Evolutionary conservation across 1,140 invertebrate species (phyloP), one percentile per base, ranked within the genome.

Genomic region (Drosophila subobscura): DNA sequence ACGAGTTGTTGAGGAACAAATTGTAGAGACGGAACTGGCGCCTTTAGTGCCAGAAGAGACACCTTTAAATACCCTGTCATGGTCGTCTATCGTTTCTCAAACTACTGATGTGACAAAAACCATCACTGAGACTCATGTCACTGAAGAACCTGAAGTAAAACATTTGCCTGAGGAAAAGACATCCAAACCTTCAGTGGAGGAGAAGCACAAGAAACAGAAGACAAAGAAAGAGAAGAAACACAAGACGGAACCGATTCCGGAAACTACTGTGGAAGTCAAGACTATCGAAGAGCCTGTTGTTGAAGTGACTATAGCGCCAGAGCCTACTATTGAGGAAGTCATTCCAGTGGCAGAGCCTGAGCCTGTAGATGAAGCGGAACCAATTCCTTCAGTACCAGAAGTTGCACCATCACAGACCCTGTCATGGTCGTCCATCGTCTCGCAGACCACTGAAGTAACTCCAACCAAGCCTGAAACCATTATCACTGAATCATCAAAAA

Each of bases 351-450:
- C 16, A 20, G 16, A 20, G 16, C 0, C 16, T 20, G 16, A 20
- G 16, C 16, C 16, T 20, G 16, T 20, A 20, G 16, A 1, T 20
- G 1, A n/a, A n/a, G n/a, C n/a, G n/a, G n/a, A 20, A 20, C 16
- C 16, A 10, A 25, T 4, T 20, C 1, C 16, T 20, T 20, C 16
- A 2, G 5, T 25, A 52, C 14, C 16, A 27, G 7, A 41, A 27
- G 6, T 5, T 1, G 2, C 8, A 8, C 16, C 27, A 1, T 4
- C 55, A 3, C 47, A 56, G n/a, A 20, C 16, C 12, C 40, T 33
- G 10, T 74, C 56, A n/a, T 78, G 76, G 76, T 78, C 76, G 7
- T 75, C 72, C 2, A 58, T 78, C 52, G 66, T 78, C 3, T 52
- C 52, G 2, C 67, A 76, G 46, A 57, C 23, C 14, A 25, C 58